Conservation (phyloP, 2,888 invertebrate species). For the Macrophya annulata region DNA sequence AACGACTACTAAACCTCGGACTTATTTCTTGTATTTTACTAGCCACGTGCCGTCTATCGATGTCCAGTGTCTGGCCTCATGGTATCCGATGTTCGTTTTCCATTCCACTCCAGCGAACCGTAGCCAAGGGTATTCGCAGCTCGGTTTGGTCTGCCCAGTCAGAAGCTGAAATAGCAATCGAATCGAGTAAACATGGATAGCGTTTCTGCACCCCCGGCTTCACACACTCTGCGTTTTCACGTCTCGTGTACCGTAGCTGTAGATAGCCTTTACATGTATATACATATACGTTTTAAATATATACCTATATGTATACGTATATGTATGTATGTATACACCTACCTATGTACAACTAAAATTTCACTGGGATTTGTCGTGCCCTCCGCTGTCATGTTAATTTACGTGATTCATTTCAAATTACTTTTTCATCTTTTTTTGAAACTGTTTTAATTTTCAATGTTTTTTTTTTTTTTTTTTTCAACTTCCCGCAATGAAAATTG, state of each 20-base stretch:
- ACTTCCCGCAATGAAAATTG: too few relatives aligned
- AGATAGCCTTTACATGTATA: neutral
- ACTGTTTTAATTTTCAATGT: too few relatives aligned
- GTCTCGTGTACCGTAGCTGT: neutral
- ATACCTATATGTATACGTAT: neutral
- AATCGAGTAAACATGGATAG: conserved; percentile 45
- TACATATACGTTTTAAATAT: neutral
- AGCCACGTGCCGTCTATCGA: conserved; percentile 21
- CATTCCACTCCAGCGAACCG: conserved; percentile 48
- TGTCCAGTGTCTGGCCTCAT: conserved; percentile 37
- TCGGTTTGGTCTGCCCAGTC: conserved; percentile 19
- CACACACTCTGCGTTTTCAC: neutral
- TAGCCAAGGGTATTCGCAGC: conserved; percentile 30
- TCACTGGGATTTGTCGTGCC: conserved; percentile 7
- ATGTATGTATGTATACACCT: neutral
- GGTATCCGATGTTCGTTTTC: conserved; percentile 45
- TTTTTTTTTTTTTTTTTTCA: neutral
- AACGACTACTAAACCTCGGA: neutral
- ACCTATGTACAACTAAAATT: neutral
- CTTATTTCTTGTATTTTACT: neutral
- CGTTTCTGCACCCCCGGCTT: conserved; percentile 9
- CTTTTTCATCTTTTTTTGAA: neutral
- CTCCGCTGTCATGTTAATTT: neutral
- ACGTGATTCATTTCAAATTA: conserved; percentile 7
- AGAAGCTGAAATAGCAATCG: conserved; percentile 50